A percentile compares a stretch with the other conserved stretches of the same genome.
Evolutionary conservation across 2,113 vertebrate genomes (phyloP).

Genomic region (Chiloscyllium plagiosum): DNA sequence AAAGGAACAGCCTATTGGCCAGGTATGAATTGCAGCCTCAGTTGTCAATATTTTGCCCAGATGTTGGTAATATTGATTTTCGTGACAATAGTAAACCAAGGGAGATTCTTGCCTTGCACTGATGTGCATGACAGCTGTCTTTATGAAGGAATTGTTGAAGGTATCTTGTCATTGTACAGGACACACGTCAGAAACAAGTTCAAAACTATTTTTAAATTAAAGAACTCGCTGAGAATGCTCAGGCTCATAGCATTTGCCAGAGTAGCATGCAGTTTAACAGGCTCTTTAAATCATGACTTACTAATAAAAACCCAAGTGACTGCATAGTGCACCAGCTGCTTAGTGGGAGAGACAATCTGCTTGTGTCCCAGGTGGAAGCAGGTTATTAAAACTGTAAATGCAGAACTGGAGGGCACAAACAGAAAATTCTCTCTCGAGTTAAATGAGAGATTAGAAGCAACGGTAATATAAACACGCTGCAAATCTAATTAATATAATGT

Average conservation of each 20-base stretch:
- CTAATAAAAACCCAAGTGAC: background rate
- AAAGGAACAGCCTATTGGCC: background rate
- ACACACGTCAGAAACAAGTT: background rate
- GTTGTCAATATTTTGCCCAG: no score
- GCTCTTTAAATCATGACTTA: background rate
- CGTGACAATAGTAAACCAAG: background rate
- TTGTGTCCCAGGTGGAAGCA: background rate
- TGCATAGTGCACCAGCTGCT: background rate
- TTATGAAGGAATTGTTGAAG: constrained; percentile 12
- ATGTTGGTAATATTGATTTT: background rate
- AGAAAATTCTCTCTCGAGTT: background rate
- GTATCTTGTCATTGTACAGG: background rate
- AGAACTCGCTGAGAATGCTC: background rate
- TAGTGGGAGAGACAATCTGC: background rate
- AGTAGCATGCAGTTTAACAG: background rate
- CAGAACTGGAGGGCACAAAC: background rate
- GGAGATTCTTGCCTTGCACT: background rate
- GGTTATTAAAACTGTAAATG: background rate
- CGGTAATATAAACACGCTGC: background rate
- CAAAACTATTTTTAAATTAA: background rate
- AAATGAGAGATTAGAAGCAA: background rate
- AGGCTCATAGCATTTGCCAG: background rate
- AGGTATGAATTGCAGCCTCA: no score
- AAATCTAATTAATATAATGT: background rate
- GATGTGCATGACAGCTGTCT: background rate